Conservation (phyloP, 1,140 invertebrate genomes). For the Magallana gigas region DNA sequence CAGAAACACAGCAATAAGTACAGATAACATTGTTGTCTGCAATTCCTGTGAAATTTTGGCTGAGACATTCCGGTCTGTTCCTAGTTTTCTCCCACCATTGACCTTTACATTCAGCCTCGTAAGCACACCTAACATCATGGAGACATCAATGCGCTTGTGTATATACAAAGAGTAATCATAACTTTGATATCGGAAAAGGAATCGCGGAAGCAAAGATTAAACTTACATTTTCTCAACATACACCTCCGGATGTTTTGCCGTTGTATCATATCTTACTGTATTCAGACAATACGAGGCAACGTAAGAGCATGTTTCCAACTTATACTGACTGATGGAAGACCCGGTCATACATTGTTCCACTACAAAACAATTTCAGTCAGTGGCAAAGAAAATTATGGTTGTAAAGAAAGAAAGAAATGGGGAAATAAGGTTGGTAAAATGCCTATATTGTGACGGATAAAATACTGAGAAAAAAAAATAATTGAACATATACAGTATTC, state of each 20-base stretch:
- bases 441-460: too few relatives aligned
- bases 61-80: neutral
- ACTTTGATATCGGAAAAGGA: too few relatives aligned
- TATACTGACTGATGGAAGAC: neutral
- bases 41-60: conserved; percentile 1
- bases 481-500: too few relatives aligned
- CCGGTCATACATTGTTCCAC: neutral
- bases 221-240: too few relatives aligned
- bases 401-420: too few relatives aligned
- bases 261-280: conserved; percentile 18
- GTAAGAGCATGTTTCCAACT: neutral
- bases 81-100: neutral
- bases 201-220: too few relatives aligned
- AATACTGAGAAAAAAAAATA: too few relatives aligned
- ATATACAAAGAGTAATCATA: too few relatives aligned
- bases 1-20: neutral
- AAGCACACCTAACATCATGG: neutral
- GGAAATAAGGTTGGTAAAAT: too few relatives aligned
- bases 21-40: neutral
- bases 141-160: too few relatives aligned
- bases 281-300: neutral
- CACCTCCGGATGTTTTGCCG: neutral
- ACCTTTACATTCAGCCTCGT: neutral
- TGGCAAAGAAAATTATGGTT: too few relatives aligned
- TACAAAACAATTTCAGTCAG: neutral